Evolutionary conservation across 1,140 invertebrate species (phyloP).

Genomic region (Sycobia sp.): DNA sequence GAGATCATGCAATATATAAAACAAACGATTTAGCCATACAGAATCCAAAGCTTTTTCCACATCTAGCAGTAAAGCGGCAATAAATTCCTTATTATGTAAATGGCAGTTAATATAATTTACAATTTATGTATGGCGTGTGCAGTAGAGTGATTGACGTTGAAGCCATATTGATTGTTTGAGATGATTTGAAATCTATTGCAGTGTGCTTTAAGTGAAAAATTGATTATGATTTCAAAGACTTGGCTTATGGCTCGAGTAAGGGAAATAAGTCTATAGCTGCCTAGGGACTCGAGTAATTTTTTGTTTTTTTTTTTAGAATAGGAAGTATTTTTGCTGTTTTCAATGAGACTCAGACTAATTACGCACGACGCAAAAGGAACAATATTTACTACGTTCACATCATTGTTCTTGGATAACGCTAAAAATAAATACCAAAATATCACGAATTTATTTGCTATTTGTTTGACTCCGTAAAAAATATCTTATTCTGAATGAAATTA

Average conservation of each 20-base stretch:
- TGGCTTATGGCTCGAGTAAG: constrained; percentile 14
- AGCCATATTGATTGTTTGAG: no score
- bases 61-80: constrained; percentile 9
- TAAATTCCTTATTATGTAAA: constrained; percentile 7
- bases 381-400: no score
- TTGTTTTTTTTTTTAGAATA: constrained; percentile 20
- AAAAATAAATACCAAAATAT: no score
- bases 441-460: no score
- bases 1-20: constrained; percentile 37
- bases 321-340: constrained; percentile 14
- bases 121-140: constrained; percentile 26
- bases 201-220: no score
- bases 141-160: no score
- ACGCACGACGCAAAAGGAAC: no score
- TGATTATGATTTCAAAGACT: constrained; percentile 14
- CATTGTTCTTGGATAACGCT: no score
- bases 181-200: no score
- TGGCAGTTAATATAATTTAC: neutral
- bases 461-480: no score
- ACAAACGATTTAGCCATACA: constrained; percentile 43
- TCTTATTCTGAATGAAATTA: no score
- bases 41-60: constrained; percentile 39
- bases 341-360: constrained; percentile 1
- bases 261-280: constrained; percentile 21
- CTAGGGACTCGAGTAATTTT: neutral